Percentiles rank a stretch among this genome's conserved stretches.
phyloP scores from a whole-genome alignment of 1,140 invertebrate genomes.

The Micrasema minimum region DNA sequence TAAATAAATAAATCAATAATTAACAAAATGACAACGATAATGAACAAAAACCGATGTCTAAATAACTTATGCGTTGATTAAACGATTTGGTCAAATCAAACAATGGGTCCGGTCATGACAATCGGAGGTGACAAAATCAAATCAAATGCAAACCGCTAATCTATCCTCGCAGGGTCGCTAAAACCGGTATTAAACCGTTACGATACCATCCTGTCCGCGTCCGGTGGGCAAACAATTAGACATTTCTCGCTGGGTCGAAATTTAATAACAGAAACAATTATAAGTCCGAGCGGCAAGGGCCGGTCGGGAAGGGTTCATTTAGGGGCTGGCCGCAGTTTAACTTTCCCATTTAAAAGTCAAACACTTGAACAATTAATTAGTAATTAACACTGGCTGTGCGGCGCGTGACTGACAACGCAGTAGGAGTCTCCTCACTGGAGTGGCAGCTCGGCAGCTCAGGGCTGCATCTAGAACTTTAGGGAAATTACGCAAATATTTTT shows the following conservation, averaged over 20 bases:
- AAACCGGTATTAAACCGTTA: constrained; percentile 34
- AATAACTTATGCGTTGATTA: too few relatives aligned
- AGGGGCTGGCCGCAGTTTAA: constrained; percentile 45
- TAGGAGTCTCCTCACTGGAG: too few relatives aligned
- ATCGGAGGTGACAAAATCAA: background rate
- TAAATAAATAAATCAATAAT: too few relatives aligned
- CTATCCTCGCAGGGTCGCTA: constrained; percentile 13
- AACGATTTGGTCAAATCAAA: too few relatives aligned
- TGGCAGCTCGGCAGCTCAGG: background rate
- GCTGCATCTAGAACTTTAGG: constrained; percentile 28
- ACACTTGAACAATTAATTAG: constrained; percentile 54
- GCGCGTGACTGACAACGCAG: constrained; percentile 49
- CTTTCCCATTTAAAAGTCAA: constrained; percentile 54
- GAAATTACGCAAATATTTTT: too few relatives aligned
- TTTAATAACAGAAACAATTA: constrained; percentile 54
- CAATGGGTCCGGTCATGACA: too few relatives aligned
- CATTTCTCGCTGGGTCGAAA: constrained; percentile 47
- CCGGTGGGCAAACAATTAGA: constrained; percentile 49
- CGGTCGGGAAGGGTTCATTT: constrained; percentile 30
- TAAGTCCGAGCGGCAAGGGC: constrained; percentile 44
- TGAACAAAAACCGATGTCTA: too few relatives aligned
- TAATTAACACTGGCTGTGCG: constrained; percentile 50
- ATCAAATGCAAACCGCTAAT: constrained; percentile 12
- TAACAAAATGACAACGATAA: too few relatives aligned
- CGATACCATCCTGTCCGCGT: constrained; percentile 37